These are phyloP conservation scores for Acipenser transmontanus DNA, from an alignment of 2,797 vertebrate species.

Conservation along the genomic window DNA sequence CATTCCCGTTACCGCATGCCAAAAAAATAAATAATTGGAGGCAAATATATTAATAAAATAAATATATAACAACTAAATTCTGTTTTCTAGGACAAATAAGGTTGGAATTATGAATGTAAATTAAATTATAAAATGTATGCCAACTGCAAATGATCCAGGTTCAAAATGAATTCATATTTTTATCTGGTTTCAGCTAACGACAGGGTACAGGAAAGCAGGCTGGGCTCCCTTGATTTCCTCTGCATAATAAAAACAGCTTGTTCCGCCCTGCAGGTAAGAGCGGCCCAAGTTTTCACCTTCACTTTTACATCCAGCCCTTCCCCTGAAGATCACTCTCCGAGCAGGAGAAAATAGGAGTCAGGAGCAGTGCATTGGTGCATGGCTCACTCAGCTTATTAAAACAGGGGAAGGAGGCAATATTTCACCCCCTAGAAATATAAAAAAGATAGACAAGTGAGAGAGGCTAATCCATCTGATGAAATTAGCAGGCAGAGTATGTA, in stretches of 20 bases:
- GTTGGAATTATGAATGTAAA: no score
- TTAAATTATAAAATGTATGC: no score
- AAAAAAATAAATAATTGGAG: no score
- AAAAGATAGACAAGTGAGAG: conserved; percentile 86
- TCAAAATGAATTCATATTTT: no score
- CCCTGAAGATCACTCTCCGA: conserved; percentile 71
- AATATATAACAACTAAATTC: no score
- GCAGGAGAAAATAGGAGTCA: conserved; percentile 62
- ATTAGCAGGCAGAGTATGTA: conserved; percentile 90
- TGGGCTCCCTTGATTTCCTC: conserved; percentile 6
- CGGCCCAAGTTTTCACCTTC: conserved; percentile 81
- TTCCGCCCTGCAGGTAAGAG: conserved; percentile 72
- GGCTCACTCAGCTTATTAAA: conserved; percentile 88
- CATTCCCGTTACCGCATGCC: no score
- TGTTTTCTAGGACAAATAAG: no score
- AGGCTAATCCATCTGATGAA: conserved; percentile 96
- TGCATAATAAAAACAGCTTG: conserved; percentile 69
- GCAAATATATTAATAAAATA: no score
- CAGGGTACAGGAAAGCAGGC: neutral
- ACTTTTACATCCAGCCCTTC: conserved; percentile 76
- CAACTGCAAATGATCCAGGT: no score
- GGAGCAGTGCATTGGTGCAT: conserved; percentile 65
- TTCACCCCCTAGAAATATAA: conserved; percentile 89
- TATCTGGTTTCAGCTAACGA: no score
- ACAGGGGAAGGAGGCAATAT: conserved; percentile 81